Evolutionary conservation across 2,888 invertebrate genomes (phyloP).

Genomic region (Macrosiphum euphorbiae): DNA sequence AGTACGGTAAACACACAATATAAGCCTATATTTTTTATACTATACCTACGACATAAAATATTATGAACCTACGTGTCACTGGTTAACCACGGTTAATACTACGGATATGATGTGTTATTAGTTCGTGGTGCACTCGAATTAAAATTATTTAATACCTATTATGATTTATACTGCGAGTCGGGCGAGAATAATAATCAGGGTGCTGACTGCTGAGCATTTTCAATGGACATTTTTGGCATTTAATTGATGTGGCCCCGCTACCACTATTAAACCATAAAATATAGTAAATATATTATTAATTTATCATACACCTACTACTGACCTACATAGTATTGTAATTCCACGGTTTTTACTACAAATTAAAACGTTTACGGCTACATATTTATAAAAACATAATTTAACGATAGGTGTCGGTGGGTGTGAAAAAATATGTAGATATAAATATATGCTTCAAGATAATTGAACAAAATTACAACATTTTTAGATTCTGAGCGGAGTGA

Average conservation of each 20-base stretch:
- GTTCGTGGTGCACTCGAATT: neutral
- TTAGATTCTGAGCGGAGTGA: no score
- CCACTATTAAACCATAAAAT: neutral
- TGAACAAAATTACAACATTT: neutral
- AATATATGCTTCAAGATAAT: neutral
- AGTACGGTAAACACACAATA: neutral
- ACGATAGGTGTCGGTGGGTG: neutral
- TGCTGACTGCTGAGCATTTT: neutral
- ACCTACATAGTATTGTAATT: neutral
- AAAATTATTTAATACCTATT: neutral
- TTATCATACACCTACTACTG: neutral
- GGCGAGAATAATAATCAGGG: neutral
- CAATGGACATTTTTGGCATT: neutral
- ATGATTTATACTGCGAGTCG: conserved; percentile 1
- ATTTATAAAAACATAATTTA: neutral
- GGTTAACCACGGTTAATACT: neutral
- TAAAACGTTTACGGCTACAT: neutral
- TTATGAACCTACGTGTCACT: neutral
- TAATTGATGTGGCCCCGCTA: neutral
- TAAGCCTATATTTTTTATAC: neutral
- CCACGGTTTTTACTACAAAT: neutral
- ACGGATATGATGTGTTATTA: neutral
- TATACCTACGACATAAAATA: neutral
- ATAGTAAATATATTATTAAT: neutral
- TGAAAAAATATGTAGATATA: neutral